Evolutionary conservation across 2,113 vertebrate genomes (phyloP).

Genomic region (Sylvilagus bachmani): DNA sequence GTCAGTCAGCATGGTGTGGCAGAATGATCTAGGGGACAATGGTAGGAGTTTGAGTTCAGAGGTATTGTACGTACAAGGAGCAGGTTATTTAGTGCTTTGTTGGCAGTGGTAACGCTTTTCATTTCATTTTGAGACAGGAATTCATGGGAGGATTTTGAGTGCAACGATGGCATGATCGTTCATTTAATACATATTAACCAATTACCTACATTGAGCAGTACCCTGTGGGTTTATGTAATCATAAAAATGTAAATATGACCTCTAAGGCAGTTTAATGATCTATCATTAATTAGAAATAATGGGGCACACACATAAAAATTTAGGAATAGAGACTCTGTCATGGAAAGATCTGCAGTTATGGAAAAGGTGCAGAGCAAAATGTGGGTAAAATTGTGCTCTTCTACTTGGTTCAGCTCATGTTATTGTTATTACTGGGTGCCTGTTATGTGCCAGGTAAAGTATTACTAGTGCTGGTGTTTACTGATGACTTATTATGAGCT

Average conservation of each 20-base stretch:
- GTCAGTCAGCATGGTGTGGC: not conserved
- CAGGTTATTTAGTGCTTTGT: not conserved
- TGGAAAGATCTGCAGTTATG: not conserved
- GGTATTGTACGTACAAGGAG: not conserved
- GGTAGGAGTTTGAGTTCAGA: not conserved
- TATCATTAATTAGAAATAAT: not conserved
- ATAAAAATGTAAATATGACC: not conserved
- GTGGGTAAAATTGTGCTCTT: slow-evolving; percentile 22
- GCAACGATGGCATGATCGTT: slow-evolving; percentile 16
- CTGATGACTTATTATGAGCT: not conserved
- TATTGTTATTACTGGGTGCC: not conserved
- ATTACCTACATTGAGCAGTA: not conserved
- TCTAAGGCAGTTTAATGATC: not conserved
- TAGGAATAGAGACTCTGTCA: not conserved
- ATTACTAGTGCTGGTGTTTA: slow-evolving; percentile 3
- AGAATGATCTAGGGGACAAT: not conserved
- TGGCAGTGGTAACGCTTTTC: not conserved
- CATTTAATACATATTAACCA: slow-evolving; percentile 4
- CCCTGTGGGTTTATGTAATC: not conserved
- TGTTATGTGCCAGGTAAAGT: slow-evolving; percentile 34
- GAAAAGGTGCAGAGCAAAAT: slow-evolving; percentile 13
- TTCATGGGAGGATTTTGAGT: slow-evolving; percentile 33
- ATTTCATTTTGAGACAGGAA: slow-evolving; percentile 19
- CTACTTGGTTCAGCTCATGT: slow-evolving; percentile 9
- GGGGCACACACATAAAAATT: not conserved